Percentiles rank a stretch among this genome's conserved stretches.
Evolutionary conservation across 2,797 vertebrate genomes (phyloP).

Genomic region (Molossus molossus): DNA sequence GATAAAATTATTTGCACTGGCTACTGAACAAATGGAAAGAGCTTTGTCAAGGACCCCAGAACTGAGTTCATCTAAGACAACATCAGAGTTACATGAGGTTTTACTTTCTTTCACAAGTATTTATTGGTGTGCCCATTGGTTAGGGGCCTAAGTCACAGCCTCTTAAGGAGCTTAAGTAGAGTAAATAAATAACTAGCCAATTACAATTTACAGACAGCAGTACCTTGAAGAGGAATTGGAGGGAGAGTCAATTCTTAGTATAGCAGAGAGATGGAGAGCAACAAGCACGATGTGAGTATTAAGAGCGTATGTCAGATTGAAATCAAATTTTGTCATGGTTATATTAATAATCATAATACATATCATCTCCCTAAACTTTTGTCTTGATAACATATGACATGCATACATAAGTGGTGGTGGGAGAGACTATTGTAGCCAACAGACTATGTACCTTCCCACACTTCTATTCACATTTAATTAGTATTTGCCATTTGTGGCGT

Average conservation of each 20-base stretch:
- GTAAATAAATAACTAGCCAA: conserved; percentile 35
- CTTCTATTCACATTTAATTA: conserved; percentile 28
- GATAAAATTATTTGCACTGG: neutral
- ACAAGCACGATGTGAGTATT: conserved; percentile 70
- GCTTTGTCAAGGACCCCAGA: conserved; percentile 6
- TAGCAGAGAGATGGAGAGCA: conserved; percentile 62
- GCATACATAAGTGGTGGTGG: neutral
- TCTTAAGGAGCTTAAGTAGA: conserved; percentile 31
- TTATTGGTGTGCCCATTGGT: neutral
- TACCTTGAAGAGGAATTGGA: conserved; percentile 65
- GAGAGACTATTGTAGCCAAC: neutral
- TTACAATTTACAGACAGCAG: conserved; percentile 77
- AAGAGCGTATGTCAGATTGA: neutral
- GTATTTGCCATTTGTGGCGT: neutral
- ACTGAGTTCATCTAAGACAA: neutral
- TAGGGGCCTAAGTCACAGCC: neutral
- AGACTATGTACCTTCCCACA: neutral
- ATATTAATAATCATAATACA: neutral
- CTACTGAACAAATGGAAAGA: neutral
- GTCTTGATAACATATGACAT: neutral
- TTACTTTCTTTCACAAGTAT: neutral
- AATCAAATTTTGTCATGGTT: neutral
- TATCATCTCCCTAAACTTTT: neutral
- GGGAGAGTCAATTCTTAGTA: conserved; percentile 19
- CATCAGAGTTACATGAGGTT: neutral